These are phyloP conservation scores for Poecilobothrus nobilitatus DNA, from an alignment of 2,888 invertebrate species.

Conservation along the genomic window DNA sequence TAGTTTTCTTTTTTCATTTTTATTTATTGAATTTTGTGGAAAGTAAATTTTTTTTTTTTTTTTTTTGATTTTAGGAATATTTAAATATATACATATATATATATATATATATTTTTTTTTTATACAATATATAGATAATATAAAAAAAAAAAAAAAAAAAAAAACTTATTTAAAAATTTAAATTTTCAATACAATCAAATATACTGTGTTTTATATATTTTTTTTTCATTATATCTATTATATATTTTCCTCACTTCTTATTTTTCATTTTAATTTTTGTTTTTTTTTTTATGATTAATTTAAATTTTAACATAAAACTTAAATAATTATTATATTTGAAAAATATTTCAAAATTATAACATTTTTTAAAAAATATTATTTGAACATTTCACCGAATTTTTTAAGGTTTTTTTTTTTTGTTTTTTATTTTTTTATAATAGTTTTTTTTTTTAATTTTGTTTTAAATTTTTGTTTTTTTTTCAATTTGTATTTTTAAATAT, in stretches of 20 bases:
- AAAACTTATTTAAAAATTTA: too few species aligned
- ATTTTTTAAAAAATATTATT: background rate
- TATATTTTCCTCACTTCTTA: too few species aligned
- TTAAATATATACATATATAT: background rate
- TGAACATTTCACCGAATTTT: conserved; percentile 6
- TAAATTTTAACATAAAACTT: too few species aligned
- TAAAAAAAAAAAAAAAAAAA: background rate
- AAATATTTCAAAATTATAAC: background rate
- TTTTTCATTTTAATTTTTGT: too few species aligned
- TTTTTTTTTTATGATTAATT: too few species aligned
- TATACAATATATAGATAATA: background rate
- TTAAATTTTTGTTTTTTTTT: too few species aligned
- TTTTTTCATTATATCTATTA: too few species aligned
- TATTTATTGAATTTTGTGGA: background rate
- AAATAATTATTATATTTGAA: background rate
- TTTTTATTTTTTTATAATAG: background rate
- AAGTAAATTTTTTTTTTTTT: background rate
- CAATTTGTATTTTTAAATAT: background rate
- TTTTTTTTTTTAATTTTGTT: too few species aligned
- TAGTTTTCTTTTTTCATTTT: background rate
- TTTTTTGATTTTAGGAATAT: background rate
- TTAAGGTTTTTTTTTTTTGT: background rate
- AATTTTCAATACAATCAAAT: too few species aligned
- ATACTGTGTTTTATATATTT: too few species aligned
- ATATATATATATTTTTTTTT: background rate